A percentile compares a stretch with the other conserved stretches of the same genome.
Conservation (phyloP, 1,140 invertebrate genomes). For the Ceratina japonica region DNA sequence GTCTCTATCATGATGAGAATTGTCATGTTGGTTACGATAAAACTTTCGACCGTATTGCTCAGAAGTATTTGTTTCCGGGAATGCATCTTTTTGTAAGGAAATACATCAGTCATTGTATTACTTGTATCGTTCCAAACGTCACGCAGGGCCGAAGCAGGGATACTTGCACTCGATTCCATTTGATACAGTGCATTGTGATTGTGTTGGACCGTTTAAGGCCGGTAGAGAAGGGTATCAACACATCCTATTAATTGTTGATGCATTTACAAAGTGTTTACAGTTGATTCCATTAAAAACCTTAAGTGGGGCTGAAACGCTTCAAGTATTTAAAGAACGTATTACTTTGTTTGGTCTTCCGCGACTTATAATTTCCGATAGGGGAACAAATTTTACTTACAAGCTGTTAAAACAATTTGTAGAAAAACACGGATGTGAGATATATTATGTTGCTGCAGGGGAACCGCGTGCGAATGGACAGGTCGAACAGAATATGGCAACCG, state of each 20-base stretch:
- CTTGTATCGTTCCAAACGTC: background rate
- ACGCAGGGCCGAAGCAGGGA: background rate
- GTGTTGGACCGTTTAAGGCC: background rate
- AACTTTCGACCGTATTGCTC: background rate
- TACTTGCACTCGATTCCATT: background rate
- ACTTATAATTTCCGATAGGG: too few species aligned
- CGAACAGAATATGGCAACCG: background rate
- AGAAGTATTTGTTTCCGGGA: background rate
- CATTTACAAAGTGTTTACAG: background rate
- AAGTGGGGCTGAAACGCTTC: background rate
- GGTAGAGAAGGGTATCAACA: background rate
- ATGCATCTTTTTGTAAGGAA: background rate
- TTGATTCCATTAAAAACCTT: background rate
- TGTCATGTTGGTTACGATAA: background rate
- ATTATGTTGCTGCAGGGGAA: background rate
- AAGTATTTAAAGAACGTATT: background rate
- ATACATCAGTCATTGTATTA: background rate
- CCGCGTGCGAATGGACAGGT: background rate
- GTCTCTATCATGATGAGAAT: conserved; percentile 8
- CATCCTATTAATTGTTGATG: background rate
- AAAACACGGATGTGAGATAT: background rate
- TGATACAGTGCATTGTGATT: background rate
- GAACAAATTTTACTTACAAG: background rate
- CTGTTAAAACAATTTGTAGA: background rate
- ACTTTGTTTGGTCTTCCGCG: background rate